These are phyloP conservation scores for Drosophila yooni DNA, from an alignment of 2,888 invertebrate species.

Conservation along the genomic window DNA sequence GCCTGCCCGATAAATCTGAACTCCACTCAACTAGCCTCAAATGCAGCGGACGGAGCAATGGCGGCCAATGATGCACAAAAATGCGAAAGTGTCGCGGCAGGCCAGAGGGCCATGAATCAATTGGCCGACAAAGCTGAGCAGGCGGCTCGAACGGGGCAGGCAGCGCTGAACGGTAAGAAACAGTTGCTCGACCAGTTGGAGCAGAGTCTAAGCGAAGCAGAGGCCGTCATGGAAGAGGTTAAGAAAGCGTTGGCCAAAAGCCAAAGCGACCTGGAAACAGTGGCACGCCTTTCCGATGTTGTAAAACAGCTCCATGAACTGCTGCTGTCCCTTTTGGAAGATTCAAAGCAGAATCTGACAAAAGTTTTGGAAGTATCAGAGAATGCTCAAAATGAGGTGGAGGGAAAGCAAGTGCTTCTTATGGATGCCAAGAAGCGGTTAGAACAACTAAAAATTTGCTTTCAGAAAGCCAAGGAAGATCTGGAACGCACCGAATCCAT, in stretches of 20 bases:
- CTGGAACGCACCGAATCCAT: constrained; percentile 22
- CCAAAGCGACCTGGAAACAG: not conserved
- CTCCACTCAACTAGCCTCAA: constrained; percentile 35
- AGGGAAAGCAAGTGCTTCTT: constrained; percentile 5
- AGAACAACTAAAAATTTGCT: constrained; percentile 11
- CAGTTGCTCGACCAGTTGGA: constrained; percentile 28
- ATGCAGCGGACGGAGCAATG: constrained; percentile 32
- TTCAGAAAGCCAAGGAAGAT: constrained; percentile 25
- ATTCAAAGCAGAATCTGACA: not conserved
- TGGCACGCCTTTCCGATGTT: not conserved
- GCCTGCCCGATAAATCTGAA: constrained; percentile 29
- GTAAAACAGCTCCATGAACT: not conserved
- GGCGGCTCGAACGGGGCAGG: constrained; percentile 46
- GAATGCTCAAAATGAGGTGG: not conserved
- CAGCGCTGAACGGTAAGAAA: constrained; percentile 32
- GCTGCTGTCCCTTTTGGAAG: constrained; percentile 9
- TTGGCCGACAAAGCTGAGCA: constrained; percentile 41
- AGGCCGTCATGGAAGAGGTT: constrained; percentile 28
- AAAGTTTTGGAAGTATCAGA: not conserved
- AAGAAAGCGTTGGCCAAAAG: constrained; percentile 17
- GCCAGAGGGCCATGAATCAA: constrained; percentile 19
- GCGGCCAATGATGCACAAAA: constrained; percentile 45
- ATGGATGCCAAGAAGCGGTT: constrained; percentile 1
- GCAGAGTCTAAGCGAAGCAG: constrained; percentile 12
- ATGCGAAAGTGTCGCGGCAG: constrained; percentile 17